Evolutionary conservation across 2,888 invertebrate genomes (phyloP), one percentile per base, ranked within the genome.

Genomic region (Sinotaia quadrata): DNA sequence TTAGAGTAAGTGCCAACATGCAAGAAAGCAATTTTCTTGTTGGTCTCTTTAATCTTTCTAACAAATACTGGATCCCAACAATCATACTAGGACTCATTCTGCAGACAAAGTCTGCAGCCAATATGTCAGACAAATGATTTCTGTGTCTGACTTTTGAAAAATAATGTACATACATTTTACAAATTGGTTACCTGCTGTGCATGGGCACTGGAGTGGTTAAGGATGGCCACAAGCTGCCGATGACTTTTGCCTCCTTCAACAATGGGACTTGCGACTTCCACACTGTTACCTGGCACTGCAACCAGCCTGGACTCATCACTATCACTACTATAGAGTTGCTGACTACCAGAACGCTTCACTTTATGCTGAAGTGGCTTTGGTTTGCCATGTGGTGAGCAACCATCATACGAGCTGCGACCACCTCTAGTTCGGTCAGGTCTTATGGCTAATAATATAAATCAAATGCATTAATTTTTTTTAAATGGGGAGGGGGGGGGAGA

Each of bases 341-440:
- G 31, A 18, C 44, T 37, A 24, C 24, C 47, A 8, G 51, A 57
- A 18, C 68, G 52, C 68, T 78, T 80, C 27, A 69, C 52, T 24
- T 72, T 74, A 34, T 66, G 73, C 24, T 72, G 75, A 2, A 71
- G 37, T n/a, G 73, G 59, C 44, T 79, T 78, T 8, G 77, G 63
- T 51, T 81, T 73, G 10, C 78, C 76, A 58, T 78, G 79, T 21
- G 83, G 75, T 8, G 81, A 79, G 66, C 82, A 80, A 5, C 87
- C 88, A 56, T 86, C 85, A 70, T 98, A 98, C 29, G 97, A 97
- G 69, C 97, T 97, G 54, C 98, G 92, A 0, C 98, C 98, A 67
- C 98, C 98, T 60, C 98, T 91, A 0, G 97, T 97, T 62, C 98
- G 90, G 89, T 98, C 97, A 86, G 96, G 96, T 71, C 98, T 90